Percentiles rank a stretch among this genome's conserved stretches.
These are phyloP conservation scores for Lepilemur septentrionalis DNA, from an alignment of 2,797 vertebrate genomes.

Conservation along the genomic window DNA sequence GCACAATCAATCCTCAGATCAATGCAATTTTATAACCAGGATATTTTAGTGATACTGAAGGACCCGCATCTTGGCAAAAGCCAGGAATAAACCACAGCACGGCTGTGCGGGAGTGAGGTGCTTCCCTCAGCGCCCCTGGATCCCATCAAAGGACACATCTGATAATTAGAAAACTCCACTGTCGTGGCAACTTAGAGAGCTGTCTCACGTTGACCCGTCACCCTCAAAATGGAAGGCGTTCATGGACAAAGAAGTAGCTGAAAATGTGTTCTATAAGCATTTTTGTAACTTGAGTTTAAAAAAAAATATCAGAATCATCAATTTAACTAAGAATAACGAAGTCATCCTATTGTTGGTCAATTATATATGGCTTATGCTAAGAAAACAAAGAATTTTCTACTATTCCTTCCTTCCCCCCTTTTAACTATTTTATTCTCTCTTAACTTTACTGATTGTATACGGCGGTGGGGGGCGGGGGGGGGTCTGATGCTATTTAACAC, in stretches of 20 bases:
- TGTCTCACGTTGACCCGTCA: background rate
- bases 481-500: background rate
- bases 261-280: background rate
- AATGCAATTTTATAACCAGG: background rate
- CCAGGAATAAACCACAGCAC: background rate
- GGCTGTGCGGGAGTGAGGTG: background rate
- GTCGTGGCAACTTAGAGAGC: background rate
- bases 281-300: constrained; percentile 8
- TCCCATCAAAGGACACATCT: background rate
- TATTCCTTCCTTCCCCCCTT: background rate
- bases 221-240: background rate
- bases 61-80: background rate
- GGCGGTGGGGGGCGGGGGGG: too few species aligned
- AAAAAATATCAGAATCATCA: background rate
- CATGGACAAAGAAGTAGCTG: background rate
- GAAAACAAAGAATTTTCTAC: background rate
- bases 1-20: background rate
- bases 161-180: background rate
- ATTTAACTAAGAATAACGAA: background rate
- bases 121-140: background rate
- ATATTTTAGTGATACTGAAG: background rate
- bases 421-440: background rate
- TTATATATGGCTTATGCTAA: background rate
- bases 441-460: background rate
- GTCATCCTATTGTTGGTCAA: background rate